Conservation (phyloP, 2,888 invertebrate species). For the Trachelus troglodyta region DNA sequence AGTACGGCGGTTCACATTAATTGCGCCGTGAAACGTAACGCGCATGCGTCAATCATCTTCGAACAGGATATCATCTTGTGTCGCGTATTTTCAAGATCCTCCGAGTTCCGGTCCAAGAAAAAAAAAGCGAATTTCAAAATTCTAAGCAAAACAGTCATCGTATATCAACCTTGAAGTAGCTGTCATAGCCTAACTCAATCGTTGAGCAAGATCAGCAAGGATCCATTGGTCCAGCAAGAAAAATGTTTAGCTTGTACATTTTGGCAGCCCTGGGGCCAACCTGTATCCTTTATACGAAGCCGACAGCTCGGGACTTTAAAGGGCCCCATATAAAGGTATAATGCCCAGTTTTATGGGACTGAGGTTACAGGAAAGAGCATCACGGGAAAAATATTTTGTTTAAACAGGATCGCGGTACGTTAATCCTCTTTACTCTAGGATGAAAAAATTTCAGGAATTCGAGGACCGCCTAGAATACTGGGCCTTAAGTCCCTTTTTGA, state of each 20-base stretch:
- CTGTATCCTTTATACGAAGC: neutral
- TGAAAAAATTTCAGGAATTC: neutral
- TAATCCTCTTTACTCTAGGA: neutral
- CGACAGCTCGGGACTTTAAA: neutral
- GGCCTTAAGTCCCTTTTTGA: neutral
- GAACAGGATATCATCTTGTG: neutral
- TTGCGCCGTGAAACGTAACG: conserved; percentile 27
- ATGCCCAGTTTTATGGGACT: conserved; percentile 38
- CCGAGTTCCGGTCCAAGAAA: neutral
- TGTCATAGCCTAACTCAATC: neutral
- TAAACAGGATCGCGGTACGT: conserved; percentile 33
- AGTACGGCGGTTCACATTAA: conserved; percentile 27
- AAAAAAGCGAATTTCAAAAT: neutral
- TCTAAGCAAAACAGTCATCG: neutral
- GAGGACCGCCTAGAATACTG: neutral
- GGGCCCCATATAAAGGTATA: conserved; percentile 20
- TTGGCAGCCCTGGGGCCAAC: neutral
- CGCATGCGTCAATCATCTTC: neutral
- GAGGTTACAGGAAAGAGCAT: conserved; percentile 9
- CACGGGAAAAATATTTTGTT: conserved; percentile 40
- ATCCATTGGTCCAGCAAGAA: neutral
- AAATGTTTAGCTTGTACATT: neutral
- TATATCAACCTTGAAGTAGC: neutral
- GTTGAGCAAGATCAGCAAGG: neutral
- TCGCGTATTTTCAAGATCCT: neutral